These are phyloP conservation scores for Paramisgurnus dabryanus DNA, from an alignment of 2,113 vertebrate genomes.

Conservation along the genomic window DNA sequence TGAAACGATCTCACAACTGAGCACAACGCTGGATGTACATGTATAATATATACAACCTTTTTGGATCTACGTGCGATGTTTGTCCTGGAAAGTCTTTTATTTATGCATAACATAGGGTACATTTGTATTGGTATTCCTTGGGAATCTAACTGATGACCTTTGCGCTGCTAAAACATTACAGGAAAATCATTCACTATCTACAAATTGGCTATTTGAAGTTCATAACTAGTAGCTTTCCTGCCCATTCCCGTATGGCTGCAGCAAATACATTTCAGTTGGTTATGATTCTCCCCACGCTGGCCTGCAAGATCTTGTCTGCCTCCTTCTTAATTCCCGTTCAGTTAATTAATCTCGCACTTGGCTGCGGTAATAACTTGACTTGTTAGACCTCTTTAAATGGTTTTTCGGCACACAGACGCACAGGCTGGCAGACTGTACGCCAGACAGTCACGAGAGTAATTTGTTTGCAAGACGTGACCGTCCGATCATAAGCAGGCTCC, in stretches of 20 bases:
- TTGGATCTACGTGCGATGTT: no score
- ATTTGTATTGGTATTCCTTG: no score
- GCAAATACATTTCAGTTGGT: constrained; percentile 16
- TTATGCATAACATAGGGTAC: no score
- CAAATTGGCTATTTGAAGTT: neutral
- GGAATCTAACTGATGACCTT: no score
- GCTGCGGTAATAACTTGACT: constrained; percentile 74
- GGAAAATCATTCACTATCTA: no score
- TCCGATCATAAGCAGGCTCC: neutral
- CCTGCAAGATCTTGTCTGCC: constrained; percentile 57
- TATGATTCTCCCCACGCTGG: constrained; percentile 50
- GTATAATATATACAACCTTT: no score
- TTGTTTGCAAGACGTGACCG: neutral
- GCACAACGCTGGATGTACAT: no score
- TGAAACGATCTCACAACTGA: no score
- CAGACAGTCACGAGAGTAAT: neutral
- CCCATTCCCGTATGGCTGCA: neutral
- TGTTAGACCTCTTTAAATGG: constrained; percentile 69
- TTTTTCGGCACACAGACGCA: constrained; percentile 56
- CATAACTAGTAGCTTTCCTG: constrained; percentile 1
- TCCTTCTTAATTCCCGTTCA: constrained; percentile 67
- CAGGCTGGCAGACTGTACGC: constrained; percentile 6
- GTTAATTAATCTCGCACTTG: constrained; percentile 77
- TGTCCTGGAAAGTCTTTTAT: no score
- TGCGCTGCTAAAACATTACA: no score